phyloP scores from a whole-genome alignment of 2,797 vertebrate genomes.

The Parambassis ranga region DNA sequence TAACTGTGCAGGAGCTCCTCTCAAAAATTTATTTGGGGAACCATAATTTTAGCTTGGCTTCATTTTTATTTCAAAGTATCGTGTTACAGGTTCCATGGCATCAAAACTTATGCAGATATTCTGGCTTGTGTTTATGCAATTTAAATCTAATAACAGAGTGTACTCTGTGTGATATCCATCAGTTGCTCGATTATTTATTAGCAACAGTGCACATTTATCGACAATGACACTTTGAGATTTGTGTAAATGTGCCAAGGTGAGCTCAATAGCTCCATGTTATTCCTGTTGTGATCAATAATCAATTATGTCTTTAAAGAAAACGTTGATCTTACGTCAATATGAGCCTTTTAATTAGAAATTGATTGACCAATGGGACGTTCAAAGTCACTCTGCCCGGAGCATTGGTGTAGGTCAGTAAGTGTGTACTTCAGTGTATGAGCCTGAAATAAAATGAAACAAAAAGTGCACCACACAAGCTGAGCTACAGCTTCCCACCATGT shows the following conservation, averaged over 20 bases:
- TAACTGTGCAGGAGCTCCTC: too few relatives aligned
- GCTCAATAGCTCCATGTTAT: neutral
- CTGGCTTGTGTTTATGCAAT: too few relatives aligned
- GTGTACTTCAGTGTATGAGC: neutral
- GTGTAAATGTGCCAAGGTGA: constrained; percentile 1
- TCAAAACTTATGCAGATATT: too few relatives aligned
- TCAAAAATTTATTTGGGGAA: too few relatives aligned
- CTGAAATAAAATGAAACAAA: neutral
- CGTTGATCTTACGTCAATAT: neutral
- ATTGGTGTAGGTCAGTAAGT: neutral
- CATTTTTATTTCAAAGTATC: too few relatives aligned
- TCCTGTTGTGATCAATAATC: constrained; percentile 4
- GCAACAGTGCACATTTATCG: neutral
- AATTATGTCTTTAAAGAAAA: constrained; percentile 5
- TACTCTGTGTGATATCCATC: too few relatives aligned
- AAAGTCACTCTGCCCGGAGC: neutral
- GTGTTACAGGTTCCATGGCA: too few relatives aligned
- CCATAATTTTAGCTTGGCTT: too few relatives aligned
- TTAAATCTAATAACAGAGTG: too few relatives aligned
- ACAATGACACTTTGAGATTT: neutral
- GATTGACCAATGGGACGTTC: neutral
- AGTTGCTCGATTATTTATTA: too few relatives aligned
- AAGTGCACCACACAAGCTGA: neutral
- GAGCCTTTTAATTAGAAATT: constrained; percentile 49
- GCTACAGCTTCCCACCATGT: constrained; percentile 10